A percentile compares a stretch with the other conserved stretches of the same genome.
These are phyloP conservation scores for Amphiprion ocellaris DNA, from an alignment of 2,113 vertebrate genomes.

Conservation along the genomic window DNA sequence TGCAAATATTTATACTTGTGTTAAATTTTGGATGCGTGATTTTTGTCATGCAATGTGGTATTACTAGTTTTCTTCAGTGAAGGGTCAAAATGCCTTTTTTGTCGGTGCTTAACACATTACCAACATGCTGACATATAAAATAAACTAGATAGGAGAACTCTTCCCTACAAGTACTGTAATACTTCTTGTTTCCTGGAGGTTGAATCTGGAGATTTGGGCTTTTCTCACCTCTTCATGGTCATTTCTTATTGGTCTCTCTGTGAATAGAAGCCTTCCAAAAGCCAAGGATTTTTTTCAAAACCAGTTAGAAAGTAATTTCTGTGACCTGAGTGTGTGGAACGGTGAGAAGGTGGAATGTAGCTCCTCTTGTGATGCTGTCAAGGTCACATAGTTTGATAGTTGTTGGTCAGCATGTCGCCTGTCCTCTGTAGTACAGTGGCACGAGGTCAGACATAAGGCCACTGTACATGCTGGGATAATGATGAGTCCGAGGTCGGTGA, in stretches of 20 bases:
- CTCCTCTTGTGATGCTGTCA: conserved; percentile 30
- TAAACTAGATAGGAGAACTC: neutral
- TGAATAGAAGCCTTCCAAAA: neutral
- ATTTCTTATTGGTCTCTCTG: neutral
- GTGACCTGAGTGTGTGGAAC: neutral
- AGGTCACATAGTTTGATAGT: conserved; percentile 66
- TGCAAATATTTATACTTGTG: too few relatives aligned
- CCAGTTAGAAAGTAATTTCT: conserved; percentile 3
- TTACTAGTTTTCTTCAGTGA: neutral
- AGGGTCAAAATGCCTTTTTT: neutral
- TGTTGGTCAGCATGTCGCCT: conserved; percentile 45
- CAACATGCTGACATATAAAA: neutral
- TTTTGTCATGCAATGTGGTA: too few relatives aligned
- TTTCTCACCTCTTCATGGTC: neutral
- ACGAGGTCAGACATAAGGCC: conserved; percentile 56
- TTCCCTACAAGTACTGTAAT: too few relatives aligned
- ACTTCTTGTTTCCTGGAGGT: neutral
- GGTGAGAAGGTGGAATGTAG: conserved; percentile 24
- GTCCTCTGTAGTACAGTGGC: conserved; percentile 49
- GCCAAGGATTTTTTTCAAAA: too few relatives aligned
- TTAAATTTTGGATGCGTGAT: too few relatives aligned
- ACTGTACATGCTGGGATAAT: conserved; percentile 73
- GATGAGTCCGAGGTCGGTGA: conserved; percentile 51
- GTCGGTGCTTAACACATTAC: neutral
- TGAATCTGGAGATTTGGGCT: neutral